These are phyloP conservation scores for Pollenia amentaria DNA, from an alignment of 2,888 invertebrate genomes.

Conservation along the genomic window DNA sequence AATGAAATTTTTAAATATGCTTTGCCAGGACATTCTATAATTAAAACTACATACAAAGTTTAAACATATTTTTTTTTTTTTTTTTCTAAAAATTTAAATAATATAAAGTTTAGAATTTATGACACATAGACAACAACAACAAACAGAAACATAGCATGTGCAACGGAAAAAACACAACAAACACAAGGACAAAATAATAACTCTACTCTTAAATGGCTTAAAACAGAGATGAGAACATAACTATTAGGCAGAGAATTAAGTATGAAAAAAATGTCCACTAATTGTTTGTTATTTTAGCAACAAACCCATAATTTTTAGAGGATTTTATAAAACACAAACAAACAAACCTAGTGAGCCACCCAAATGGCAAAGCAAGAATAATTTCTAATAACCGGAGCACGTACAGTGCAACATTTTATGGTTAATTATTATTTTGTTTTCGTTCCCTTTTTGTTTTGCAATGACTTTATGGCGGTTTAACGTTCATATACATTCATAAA, in stretches of 20 bases:
- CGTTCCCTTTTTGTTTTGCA: constrained; percentile 40
- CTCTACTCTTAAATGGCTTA: constrained; percentile 39
- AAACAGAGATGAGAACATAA: constrained; percentile 35
- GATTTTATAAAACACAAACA: constrained; percentile 38
- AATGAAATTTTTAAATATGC: constrained; percentile 29
- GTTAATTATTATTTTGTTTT: constrained; percentile 66
- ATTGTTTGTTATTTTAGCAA: constrained; percentile 67
- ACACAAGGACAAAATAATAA: constrained; percentile 50
- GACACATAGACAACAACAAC: constrained; percentile 21
- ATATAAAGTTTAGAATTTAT: constrained; percentile 44
- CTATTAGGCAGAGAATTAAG: constrained; percentile 58
- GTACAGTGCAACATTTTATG: constrained; percentile 68
- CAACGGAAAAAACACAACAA: neutral
- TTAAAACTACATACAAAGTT: constrained; percentile 39
- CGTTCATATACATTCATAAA: constrained; percentile 3
- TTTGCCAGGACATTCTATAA: constrained; percentile 16
- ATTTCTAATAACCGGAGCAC: constrained; percentile 53
- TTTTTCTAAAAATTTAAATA: constrained; percentile 18
- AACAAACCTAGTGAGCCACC: neutral
- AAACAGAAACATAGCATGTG: neutral
- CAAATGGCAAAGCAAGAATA: neutral
- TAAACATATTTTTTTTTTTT: neutral
- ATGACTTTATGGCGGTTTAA: constrained; percentile 49
- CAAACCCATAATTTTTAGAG: constrained; percentile 55
- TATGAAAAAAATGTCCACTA: constrained; percentile 57